Evolutionary conservation across 1,140 invertebrate species (phyloP).

Genomic region (Trichomalopsis sarcophagae): DNA sequence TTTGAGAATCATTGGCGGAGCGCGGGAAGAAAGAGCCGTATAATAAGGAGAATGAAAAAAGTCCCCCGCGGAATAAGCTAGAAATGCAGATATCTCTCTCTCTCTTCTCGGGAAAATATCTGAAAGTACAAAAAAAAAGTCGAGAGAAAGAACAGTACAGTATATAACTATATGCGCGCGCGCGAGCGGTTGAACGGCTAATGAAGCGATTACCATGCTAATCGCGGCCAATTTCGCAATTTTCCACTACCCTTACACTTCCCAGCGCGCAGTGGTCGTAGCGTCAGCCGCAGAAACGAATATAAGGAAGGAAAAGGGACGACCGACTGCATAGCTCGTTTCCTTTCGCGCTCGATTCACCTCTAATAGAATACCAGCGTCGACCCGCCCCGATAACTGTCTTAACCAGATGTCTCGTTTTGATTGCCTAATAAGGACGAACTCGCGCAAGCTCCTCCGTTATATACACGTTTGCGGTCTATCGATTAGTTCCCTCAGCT

Average conservation of each 20-base stretch:
- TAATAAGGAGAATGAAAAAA: background rate
- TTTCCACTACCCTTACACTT: constrained; percentile 37
- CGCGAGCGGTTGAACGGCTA: constrained; percentile 26
- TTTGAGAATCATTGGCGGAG: background rate
- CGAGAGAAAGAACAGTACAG: background rate
- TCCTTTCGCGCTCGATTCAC: constrained; percentile 18
- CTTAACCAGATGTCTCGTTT: background rate
- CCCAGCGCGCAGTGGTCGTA: background rate
- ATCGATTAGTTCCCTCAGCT: background rate
- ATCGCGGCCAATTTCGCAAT: constrained; percentile 53
- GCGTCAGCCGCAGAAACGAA: background rate
- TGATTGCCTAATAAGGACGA: background rate
- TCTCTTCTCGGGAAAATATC: background rate
- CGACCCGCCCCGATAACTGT: background rate
- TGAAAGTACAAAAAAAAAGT: background rate
- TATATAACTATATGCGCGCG: background rate
- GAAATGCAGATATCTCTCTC: background rate
- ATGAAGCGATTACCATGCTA: constrained; percentile 52
- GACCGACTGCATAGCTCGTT: background rate
- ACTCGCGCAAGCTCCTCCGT: background rate
- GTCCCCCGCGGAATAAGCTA: background rate
- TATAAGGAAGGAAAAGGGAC: constrained; percentile 19
- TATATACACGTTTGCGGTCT: too few species aligned
- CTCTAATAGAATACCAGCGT: constrained; percentile 11
- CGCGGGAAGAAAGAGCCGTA: background rate